phyloP scores from a whole-genome alignment of 2,797 vertebrate genomes.

The Vultur gryphus region DNA sequence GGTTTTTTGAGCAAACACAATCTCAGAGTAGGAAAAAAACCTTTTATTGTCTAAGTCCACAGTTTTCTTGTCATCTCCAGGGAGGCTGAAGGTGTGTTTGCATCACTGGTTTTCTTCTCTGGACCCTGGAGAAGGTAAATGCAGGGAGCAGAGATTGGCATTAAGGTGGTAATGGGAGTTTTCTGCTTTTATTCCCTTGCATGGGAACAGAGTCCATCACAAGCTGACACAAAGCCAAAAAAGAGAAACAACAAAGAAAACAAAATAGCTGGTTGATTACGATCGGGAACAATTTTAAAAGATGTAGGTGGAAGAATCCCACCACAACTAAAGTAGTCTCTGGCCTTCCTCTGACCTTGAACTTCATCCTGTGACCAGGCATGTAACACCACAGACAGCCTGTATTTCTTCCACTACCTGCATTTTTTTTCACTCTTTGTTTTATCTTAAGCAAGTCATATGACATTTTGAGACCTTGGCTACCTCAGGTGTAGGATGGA shows the following conservation, averaged over 20 bases:
- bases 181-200: background rate
- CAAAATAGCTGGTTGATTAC: background rate
- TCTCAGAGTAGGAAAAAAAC: background rate
- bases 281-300: background rate
- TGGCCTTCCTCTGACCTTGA: background rate
- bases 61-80: background rate
- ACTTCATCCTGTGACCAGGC: background rate
- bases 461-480: background rate
- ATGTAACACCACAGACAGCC: background rate
- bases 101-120: background rate
- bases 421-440: background rate
- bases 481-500: background rate
- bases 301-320: background rate
- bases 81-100: background rate
- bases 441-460: background rate
- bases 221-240: background rate
- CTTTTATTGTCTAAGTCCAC: background rate
- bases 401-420: background rate
- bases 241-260: background rate
- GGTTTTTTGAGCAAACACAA: background rate
- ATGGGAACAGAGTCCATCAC: background rate
- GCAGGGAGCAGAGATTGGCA: background rate
- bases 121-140: background rate
- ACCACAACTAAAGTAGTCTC: background rate
- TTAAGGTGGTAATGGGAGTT: background rate